A percentile compares a stretch with the other conserved stretches of the same genome.
phyloP scores from a whole-genome alignment of 2,888 invertebrate genomes.

The Nematopogon swammerdamellus region DNA sequence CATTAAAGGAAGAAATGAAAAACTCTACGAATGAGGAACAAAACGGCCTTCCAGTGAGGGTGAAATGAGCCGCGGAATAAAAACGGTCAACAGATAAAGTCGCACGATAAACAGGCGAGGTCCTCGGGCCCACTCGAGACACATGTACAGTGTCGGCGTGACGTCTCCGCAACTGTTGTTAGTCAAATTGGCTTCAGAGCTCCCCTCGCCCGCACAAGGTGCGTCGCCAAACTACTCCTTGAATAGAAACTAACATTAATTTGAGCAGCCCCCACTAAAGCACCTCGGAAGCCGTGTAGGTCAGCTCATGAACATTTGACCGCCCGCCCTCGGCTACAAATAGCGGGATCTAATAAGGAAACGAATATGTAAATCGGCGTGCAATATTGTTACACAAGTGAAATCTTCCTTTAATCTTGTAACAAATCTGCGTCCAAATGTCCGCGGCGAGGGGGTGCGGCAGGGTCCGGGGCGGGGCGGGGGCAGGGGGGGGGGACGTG shows the following conservation, averaged over 20 bases:
- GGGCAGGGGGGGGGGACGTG: slow-evolving; percentile 22
- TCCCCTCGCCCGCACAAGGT: too few species aligned
- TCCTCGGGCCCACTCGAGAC: background rate
- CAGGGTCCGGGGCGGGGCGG: slow-evolving; percentile 33
- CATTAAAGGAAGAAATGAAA: background rate
- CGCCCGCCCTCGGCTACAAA: slow-evolving; percentile 48
- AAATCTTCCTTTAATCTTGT: slow-evolving; percentile 61
- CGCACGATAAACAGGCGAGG: slow-evolving; percentile 50
- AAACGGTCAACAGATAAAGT: slow-evolving; percentile 58
- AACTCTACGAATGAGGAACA: background rate
- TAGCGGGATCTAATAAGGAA: slow-evolving; percentile 58
- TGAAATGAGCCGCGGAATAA: slow-evolving; percentile 20
- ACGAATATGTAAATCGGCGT: slow-evolving; percentile 56
- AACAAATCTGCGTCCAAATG: slow-evolving; percentile 59
- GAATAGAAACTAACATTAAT: background rate
- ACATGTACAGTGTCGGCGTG: too few species aligned
- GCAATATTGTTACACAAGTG: slow-evolving; percentile 58
- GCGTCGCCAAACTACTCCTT: background rate
- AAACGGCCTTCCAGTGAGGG: background rate
- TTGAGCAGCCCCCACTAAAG: slow-evolving; percentile 43
- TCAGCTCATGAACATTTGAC: slow-evolving; percentile 55
- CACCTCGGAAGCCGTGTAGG: slow-evolving; percentile 58
- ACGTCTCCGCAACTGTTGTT: too few species aligned
- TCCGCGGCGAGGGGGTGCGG: slow-evolving; percentile 41
- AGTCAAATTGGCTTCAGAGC: too few species aligned